Evolutionary conservation across 1,140 invertebrate genomes (phyloP).

Genomic region (Eriocheir sinensis): DNA sequence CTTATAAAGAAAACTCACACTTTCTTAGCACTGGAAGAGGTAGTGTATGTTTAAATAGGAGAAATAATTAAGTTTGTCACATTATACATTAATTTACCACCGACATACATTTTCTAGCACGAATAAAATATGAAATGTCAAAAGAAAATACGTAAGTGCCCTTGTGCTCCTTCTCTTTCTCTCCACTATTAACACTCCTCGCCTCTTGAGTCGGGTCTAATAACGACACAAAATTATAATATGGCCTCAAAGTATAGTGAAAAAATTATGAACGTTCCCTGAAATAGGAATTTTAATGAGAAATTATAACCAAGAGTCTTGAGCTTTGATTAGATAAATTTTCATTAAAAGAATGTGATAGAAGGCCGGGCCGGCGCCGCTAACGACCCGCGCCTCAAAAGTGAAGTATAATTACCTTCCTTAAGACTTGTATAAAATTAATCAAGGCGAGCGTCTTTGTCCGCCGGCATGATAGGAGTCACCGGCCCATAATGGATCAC

Average conservation of each 20-base stretch:
- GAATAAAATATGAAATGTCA: background rate
- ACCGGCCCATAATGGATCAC: background rate
- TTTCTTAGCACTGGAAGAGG: no score
- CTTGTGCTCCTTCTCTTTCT: background rate
- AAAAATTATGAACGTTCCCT: constrained; percentile 25
- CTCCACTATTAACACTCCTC: background rate
- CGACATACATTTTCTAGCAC: no score
- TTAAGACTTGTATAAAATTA: constrained; percentile 27
- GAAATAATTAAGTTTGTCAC: no score
- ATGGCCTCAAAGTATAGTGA: constrained; percentile 12
- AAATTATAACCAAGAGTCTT: constrained; percentile 26
- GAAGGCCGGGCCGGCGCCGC: background rate
- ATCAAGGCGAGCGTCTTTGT: constrained; percentile 22
- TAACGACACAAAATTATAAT: background rate
- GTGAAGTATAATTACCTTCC: constrained; percentile 25
- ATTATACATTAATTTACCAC: no score
- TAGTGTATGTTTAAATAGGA: no score
- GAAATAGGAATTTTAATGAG: constrained; percentile 26
- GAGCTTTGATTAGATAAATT: constrained; percentile 26
- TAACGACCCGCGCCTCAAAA: constrained; percentile 20
- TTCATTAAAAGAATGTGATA: constrained; percentile 18
- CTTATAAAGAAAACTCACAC: no score
- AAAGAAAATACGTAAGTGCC: background rate
- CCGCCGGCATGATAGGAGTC: constrained; percentile 10
- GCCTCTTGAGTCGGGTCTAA: background rate